Conservation (phyloP, 1,140 invertebrate genomes). For the Oedothorax gibbosus region DNA sequence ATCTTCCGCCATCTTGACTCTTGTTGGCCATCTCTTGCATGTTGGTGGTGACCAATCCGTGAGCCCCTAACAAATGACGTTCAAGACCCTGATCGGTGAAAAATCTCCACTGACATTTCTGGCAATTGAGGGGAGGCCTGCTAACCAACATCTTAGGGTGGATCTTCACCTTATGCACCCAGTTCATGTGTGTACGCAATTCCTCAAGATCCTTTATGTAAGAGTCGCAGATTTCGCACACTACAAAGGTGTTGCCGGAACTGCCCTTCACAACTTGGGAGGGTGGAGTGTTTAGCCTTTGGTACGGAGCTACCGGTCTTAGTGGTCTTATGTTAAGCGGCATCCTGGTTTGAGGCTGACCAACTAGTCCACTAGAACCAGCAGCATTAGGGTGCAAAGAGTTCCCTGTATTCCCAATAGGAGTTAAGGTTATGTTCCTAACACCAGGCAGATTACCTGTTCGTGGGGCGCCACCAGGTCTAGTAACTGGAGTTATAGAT, state of each 20-base stretch:
- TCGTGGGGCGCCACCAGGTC: neutral
- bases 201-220: conserved; percentile 95
- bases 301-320: conserved; percentile 29
- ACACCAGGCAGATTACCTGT: neutral
- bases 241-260: conserved; percentile 74
- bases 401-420: conserved; percentile 40
- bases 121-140: conserved; percentile 92
- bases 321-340: conserved; percentile 26
- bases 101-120: conserved; percentile 92
- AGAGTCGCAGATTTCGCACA: conserved; percentile 95
- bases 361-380: conserved; percentile 17
- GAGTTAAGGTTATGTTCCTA: conserved; percentile 44
- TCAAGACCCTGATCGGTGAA: conserved; percentile 90
- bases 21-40: conserved; percentile 96
- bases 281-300: conserved; percentile 40
- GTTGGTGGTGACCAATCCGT: conserved; percentile 92
- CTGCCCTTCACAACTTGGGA: conserved; percentile 54
- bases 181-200: conserved; percentile 93
- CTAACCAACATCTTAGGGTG: conserved; percentile 97
- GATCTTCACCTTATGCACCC: conserved; percentile 95
- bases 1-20: conserved; percentile 91
- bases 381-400: conserved; percentile 54
- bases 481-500: conserved; percentile 49
- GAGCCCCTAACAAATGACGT: conserved; percentile 90
- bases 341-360: conserved; percentile 25